Conservation (phyloP, 2,888 invertebrate genomes). For the Tethea ocularis region DNA sequence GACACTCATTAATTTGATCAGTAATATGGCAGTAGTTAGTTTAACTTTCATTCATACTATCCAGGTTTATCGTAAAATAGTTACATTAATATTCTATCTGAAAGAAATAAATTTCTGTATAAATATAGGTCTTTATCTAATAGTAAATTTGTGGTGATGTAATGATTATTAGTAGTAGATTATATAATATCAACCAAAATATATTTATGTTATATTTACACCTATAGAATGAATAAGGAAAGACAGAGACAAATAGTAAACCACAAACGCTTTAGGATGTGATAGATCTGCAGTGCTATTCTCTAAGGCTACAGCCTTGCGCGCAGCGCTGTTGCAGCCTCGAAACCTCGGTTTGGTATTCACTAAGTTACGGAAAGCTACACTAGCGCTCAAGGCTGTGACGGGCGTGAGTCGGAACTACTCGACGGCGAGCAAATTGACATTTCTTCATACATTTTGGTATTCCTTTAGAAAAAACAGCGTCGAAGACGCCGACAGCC, state of each 20-base stretch:
- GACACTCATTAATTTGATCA: neutral
- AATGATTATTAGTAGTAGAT: neutral
- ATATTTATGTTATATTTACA: neutral
- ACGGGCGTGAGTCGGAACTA: too few relatives aligned
- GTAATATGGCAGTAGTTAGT: neutral
- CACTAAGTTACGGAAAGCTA: too few relatives aligned
- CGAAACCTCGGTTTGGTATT: too few relatives aligned
- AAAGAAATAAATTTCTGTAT: constrained; percentile 1
- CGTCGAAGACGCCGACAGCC: too few relatives aligned
- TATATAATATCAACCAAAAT: neutral
- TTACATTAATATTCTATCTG: constrained; percentile 7
- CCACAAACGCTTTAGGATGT: constrained; percentile 57
- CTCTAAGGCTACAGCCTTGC: too few relatives aligned
- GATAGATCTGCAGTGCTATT: too few relatives aligned
- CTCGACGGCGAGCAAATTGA: too few relatives aligned
- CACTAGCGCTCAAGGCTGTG: too few relatives aligned
- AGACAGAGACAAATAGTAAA: neutral
- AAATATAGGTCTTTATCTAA: constrained; percentile 4
- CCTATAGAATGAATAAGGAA: neutral
- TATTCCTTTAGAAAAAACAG: too few relatives aligned
- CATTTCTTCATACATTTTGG: too few relatives aligned
- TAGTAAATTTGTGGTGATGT: neutral
- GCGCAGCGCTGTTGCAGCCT: too few relatives aligned
- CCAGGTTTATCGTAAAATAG: neutral
- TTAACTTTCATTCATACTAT: constrained; percentile 1